phyloP scores from a whole-genome alignment of 2,888 invertebrate species.

The Pteria penguin region DNA sequence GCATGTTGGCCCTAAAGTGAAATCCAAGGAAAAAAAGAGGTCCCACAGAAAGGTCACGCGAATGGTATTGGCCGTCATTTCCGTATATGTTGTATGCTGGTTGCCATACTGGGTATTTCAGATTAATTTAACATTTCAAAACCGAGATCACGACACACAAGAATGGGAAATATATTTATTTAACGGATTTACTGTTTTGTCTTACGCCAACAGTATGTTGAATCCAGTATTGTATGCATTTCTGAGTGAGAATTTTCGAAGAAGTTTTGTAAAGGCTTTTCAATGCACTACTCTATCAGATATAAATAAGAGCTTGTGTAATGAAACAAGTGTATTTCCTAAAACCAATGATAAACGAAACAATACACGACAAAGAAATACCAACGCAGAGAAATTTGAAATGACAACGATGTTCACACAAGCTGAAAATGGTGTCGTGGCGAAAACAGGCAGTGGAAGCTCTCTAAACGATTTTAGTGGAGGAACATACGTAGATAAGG shows the following conservation, averaged over 20 bases:
- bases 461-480: constrained; percentile 17
- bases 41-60: constrained; percentile 76
- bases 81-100: constrained; percentile 78
- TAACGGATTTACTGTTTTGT: constrained; percentile 75
- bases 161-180: constrained; percentile 68
- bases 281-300: constrained; percentile 70
- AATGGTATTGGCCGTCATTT: constrained; percentile 77
- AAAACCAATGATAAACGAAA: constrained; percentile 44
- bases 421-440: constrained; percentile 47
- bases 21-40: constrained; percentile 75
- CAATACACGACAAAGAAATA: constrained; percentile 50
- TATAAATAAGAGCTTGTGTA: constrained; percentile 53
- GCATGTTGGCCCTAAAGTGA: constrained; percentile 75
- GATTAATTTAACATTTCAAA: constrained; percentile 65
- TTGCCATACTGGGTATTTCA: constrained; percentile 79
- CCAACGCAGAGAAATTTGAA: constrained; percentile 53
- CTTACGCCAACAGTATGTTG: constrained; percentile 78
- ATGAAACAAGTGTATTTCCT: constrained; percentile 71
- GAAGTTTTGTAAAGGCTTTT: constrained; percentile 78
- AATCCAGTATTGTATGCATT: constrained; percentile 79
- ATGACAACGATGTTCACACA: constrained; percentile 56
- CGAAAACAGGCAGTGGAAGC: constrained; percentile 39
- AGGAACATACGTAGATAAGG: constrained; percentile 50
- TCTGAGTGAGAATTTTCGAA: constrained; percentile 78
- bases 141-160: constrained; percentile 14